Evolutionary conservation across 2,113 vertebrate species (phyloP).

Genomic region (Xiphophorus hellerii): DNA sequence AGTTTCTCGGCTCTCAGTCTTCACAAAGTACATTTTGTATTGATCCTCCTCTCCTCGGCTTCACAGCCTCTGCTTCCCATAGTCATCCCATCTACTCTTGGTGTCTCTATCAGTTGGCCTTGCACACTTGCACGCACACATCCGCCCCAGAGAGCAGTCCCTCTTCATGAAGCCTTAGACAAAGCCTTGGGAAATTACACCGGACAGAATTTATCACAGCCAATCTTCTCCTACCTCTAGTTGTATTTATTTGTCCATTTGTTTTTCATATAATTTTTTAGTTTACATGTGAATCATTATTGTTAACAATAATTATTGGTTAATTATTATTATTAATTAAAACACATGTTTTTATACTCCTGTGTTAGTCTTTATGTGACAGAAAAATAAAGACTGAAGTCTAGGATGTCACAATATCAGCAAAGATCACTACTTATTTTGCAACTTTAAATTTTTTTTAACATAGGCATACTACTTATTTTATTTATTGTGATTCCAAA

Average conservation of each 20-base stretch:
- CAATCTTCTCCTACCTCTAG: neutral
- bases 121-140: constrained; percentile 21
- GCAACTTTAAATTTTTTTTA: no score
- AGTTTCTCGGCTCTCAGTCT: constrained; percentile 67
- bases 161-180: constrained; percentile 43
- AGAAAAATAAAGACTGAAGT: neutral
- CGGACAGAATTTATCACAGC: constrained; percentile 30
- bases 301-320: no score
- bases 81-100: constrained; percentile 65
- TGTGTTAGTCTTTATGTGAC: neutral
- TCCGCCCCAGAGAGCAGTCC: constrained; percentile 7
- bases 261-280: neutral
- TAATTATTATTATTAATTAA: no score
- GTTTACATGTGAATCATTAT: neutral
- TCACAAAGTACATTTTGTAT: constrained; percentile 75
- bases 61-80: constrained; percentile 68
- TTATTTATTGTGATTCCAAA: no score
- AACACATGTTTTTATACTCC: no score
- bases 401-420: neutral
- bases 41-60: constrained; percentile 64
- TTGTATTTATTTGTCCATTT: constrained; percentile 28
- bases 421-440: neutral
- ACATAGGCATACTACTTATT: no score
- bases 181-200: constrained; percentile 42
- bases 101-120: constrained; percentile 61